phyloP scores from a whole-genome alignment of 2,113 vertebrate genomes.

The Pluvialis apricaria region DNA sequence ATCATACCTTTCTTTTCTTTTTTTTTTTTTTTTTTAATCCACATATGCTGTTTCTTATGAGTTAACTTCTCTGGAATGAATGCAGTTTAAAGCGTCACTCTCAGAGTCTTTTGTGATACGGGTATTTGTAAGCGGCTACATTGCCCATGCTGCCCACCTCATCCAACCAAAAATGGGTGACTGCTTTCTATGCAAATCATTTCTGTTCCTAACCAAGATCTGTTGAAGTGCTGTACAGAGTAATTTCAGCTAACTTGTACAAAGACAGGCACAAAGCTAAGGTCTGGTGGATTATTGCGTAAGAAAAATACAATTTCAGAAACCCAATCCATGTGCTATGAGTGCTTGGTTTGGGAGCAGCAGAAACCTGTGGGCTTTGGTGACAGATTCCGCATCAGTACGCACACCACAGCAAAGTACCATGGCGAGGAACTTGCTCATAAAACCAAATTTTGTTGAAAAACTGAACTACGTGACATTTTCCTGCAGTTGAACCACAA shows the following conservation, averaged over 20 bases:
- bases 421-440: not conserved
- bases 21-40: not conserved
- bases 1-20: not conserved
- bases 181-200: not conserved
- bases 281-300: not conserved
- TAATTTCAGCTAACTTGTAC: not conserved
- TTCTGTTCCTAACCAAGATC: not conserved
- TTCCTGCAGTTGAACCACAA: not conserved
- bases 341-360: not conserved
- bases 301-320: not conserved
- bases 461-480: not conserved
- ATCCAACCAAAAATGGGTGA: not conserved
- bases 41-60: not conserved
- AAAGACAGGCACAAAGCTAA: not conserved
- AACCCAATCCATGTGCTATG: not conserved
- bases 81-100: not conserved
- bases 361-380: not conserved
- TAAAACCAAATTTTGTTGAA: not conserved
- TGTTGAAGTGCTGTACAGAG: accelerated
- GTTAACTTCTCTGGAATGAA: not conserved
- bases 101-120: not conserved
- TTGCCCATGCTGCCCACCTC: not conserved
- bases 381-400: not conserved
- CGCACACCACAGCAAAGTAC: not conserved
- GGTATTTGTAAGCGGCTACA: not conserved